Conservation (phyloP, 2,113 vertebrate genomes). For the Hippocampus mohnikei region DNA sequence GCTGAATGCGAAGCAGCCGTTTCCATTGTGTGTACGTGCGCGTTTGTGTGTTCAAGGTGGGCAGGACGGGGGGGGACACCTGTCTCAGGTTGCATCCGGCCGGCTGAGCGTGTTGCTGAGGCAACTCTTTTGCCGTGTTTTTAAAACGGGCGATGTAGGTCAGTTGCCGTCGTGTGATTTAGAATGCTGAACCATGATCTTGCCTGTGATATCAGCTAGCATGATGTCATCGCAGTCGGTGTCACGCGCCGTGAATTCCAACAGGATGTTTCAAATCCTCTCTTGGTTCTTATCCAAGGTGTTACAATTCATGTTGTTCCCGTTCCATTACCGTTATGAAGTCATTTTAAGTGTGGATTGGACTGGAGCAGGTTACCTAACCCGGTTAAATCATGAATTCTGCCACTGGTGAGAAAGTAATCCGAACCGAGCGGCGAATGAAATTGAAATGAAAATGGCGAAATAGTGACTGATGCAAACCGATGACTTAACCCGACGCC, state of each 20-base stretch:
- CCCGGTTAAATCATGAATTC: too few relatives aligned
- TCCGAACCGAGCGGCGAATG: too few relatives aligned
- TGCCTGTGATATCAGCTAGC: not conserved
- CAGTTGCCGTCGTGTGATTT: not conserved
- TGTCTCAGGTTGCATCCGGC: conserved; percentile 57
- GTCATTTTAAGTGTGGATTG: too few relatives aligned
- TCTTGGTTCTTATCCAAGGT: not conserved
- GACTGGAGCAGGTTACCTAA: too few relatives aligned
- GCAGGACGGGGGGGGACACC: conserved; percentile 56
- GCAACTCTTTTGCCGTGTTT: conserved; percentile 23
- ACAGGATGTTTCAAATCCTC: not conserved
- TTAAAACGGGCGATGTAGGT: too few relatives aligned
- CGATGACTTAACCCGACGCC: too few relatives aligned
- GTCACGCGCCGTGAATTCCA: not conserved
- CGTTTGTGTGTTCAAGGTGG: conserved; percentile 15
- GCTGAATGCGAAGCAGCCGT: conserved; percentile 23
- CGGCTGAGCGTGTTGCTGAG: conserved; percentile 25
- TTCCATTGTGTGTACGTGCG: conserved; percentile 44
- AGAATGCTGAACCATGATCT: not conserved
- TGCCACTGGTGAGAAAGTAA: too few relatives aligned
- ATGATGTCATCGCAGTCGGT: not conserved
- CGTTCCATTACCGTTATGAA: too few relatives aligned
- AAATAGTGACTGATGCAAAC: too few relatives aligned
- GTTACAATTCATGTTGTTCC: too few relatives aligned
- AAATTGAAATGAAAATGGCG: too few relatives aligned